These are phyloP conservation scores for Limnephilus lunatus DNA, from an alignment of 2,888 invertebrate genomes.

Conservation along the genomic window DNA sequence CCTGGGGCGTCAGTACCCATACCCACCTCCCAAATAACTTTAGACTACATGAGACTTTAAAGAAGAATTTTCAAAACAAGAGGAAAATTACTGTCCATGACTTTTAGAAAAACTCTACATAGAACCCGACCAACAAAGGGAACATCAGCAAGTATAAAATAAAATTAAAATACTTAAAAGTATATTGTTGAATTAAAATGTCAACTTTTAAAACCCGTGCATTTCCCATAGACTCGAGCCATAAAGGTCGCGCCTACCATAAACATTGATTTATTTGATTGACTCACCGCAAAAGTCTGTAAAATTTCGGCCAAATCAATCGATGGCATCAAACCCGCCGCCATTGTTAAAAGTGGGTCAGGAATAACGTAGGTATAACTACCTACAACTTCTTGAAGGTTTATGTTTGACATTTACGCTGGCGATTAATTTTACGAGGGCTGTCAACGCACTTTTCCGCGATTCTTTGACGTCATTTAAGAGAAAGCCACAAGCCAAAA, in stretches of 20 bases:
- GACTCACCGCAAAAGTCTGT: not conserved
- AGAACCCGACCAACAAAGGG: too few species aligned
- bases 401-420: not conserved
- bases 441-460: not conserved
- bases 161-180: too few species aligned
- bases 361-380: not conserved
- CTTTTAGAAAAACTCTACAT: too few species aligned
- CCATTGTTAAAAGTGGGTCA: slow-evolving; percentile 2
- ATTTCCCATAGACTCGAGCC: not conserved
- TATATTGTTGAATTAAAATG: not conserved
- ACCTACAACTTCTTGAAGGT: not conserved
- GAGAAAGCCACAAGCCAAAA: not conserved
- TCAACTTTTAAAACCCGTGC: not conserved
- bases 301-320: not conserved
- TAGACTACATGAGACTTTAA: too few species aligned
- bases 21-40: too few species aligned
- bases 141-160: too few species aligned
- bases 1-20: too few species aligned
- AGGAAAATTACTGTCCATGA: too few species aligned
- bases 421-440: slow-evolving; percentile 2
- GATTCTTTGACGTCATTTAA: not conserved
- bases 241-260: not conserved
- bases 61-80: too few species aligned
- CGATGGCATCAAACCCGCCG: not conserved
- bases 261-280: slow-evolving; percentile 2